Percentiles rank a stretch among this genome's conserved stretches.
Conservation (phyloP, 2,888 invertebrate genomes). For the Scotopteryx bipunctaria region DNA sequence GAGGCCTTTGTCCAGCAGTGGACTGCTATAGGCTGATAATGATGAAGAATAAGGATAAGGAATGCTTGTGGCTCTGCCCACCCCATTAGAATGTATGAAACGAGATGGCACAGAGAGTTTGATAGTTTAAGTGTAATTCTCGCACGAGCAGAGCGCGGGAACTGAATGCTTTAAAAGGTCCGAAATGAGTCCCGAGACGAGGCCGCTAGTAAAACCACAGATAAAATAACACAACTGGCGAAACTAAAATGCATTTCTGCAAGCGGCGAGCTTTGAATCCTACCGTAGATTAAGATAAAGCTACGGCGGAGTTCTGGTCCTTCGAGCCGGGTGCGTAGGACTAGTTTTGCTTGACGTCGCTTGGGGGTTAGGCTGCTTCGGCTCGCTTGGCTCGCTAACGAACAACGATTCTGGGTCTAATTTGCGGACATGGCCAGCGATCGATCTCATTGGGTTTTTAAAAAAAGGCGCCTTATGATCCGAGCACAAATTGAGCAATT, state of each 20-base stretch:
- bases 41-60: no score
- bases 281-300: constrained; percentile 63
- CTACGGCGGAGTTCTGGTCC: constrained; percentile 22
- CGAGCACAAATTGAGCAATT: constrained; percentile 81
- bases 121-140: constrained; percentile 56
- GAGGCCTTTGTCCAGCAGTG: no score
- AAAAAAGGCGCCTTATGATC: constrained; percentile 73
- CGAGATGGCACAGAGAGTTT: not conserved
- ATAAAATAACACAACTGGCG: constrained; percentile 39
- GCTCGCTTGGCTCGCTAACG: constrained; percentile 57
- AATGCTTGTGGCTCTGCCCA: no score
- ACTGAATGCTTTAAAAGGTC: constrained; percentile 19
- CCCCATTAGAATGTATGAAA: no score
- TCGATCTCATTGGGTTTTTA: constrained; percentile 82
- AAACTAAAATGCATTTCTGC: constrained; percentile 72
- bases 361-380: constrained; percentile 50
- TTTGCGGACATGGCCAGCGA: constrained; percentile 81
- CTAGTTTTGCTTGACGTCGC: constrained; percentile 31
- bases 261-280: constrained; percentile 70
- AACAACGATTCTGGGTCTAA: constrained; percentile 80
- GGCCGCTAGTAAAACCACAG: constrained; percentile 43
- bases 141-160: constrained; percentile 51
- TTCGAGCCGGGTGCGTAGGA: constrained; percentile 32
- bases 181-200: constrained; percentile 32
- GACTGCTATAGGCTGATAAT: no score